These are phyloP conservation scores for Cryptosula pallasiana DNA, from an alignment of 2,888 invertebrate genomes.

Conservation along the genomic window DNA sequence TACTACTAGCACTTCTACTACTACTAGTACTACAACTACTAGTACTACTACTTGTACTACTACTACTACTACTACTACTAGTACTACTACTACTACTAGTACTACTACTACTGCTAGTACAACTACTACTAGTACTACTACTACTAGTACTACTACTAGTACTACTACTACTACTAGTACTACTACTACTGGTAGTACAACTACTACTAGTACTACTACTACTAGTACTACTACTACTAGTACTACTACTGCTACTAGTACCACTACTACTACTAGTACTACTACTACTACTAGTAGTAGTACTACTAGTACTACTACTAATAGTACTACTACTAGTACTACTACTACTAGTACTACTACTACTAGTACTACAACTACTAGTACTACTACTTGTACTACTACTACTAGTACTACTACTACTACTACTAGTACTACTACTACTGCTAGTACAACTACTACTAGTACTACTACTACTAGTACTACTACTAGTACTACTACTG, in stretches of 20 bases:
- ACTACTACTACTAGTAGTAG: not conserved
- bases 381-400: not conserved
- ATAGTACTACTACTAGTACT: not conserved
- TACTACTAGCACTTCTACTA: not conserved
- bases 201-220: not conserved
- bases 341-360: not conserved
- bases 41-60: not conserved
- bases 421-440: not conserved
- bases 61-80: conserved; percentile 5
- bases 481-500: not conserved
- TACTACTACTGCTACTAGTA: not conserved
- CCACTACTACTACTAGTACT: not conserved
- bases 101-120: not conserved
- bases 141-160: conserved; percentile 4
- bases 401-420: not conserved
- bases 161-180: conserved; percentile 4
- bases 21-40: not conserved
- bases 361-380: not conserved
- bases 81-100: not conserved
- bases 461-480: not conserved
- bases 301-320: not conserved
- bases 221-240: not conserved
- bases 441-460: not conserved
- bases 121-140: not conserved
- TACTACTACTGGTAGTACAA: not conserved